These are phyloP conservation scores for Bibio marci DNA, from an alignment of 2,888 invertebrate genomes.

Conservation along the genomic window DNA sequence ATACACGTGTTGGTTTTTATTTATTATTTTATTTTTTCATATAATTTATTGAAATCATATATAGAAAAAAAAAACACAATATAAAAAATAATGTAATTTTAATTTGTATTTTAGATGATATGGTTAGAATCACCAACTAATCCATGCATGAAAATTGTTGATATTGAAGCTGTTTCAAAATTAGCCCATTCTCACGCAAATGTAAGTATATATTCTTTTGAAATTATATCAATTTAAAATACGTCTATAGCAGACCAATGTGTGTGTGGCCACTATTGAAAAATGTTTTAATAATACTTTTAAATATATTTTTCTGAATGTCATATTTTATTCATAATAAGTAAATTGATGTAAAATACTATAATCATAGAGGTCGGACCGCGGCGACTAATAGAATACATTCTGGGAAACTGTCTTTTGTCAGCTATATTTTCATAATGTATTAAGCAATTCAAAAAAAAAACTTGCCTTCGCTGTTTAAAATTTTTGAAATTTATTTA, in stretches of 20 bases:
- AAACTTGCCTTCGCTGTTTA: too few relatives aligned
- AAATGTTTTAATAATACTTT: not conserved
- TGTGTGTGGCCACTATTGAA: not conserved
- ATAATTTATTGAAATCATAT: slow-evolving; percentile 7
- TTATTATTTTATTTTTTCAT: slow-evolving; percentile 3
- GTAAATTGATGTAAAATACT: too few relatives aligned
- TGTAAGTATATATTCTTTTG: slow-evolving; percentile 7
- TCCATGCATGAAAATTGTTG: slow-evolving; percentile 77
- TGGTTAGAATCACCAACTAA: slow-evolving; percentile 98
- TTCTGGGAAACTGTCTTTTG: too few relatives aligned
- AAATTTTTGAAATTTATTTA: too few relatives aligned
- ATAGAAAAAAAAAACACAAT: too few relatives aligned
- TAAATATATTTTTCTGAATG: too few relatives aligned
- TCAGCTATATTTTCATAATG: too few relatives aligned
- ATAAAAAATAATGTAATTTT: not conserved
- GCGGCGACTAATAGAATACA: too few relatives aligned
- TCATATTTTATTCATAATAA: too few relatives aligned
- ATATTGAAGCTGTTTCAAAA: slow-evolving; percentile 55
- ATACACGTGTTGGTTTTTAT: slow-evolving; percentile 55
- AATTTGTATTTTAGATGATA: slow-evolving; percentile 42
- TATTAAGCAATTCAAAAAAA: too few relatives aligned
- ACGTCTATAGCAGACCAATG: not conserved
- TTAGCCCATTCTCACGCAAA: slow-evolving; percentile 35
- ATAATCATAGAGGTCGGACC: too few relatives aligned
- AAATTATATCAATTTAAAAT: not conserved